These are phyloP conservation scores for Anguilla anguilla DNA, from an alignment of 2,797 vertebrate species.

Conservation along the genomic window DNA sequence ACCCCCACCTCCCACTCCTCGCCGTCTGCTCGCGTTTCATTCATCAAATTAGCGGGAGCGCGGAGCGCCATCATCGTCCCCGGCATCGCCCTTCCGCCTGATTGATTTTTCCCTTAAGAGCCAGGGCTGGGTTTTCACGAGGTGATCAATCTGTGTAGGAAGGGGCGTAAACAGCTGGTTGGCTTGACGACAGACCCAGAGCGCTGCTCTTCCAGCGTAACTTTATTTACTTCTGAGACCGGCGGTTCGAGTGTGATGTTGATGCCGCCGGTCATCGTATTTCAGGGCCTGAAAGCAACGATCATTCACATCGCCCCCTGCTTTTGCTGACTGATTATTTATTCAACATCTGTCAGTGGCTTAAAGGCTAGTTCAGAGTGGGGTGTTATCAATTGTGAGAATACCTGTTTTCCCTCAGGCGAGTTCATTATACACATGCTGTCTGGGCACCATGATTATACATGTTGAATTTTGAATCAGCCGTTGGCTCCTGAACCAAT, in stretches of 20 bases:
- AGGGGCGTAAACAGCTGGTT: background rate
- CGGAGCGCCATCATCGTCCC: conserved; percentile 15
- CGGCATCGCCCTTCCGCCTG: background rate
- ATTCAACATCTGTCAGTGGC: background rate
- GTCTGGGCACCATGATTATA: background rate
- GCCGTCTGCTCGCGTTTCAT: conserved; percentile 19
- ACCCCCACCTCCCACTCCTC: background rate
- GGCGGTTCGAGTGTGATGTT: background rate
- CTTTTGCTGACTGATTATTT: background rate
- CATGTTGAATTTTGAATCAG: background rate
- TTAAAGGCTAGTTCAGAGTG: background rate
- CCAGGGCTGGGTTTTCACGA: background rate
- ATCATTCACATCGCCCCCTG: background rate
- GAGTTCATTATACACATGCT: background rate
- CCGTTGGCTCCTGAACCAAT: background rate
- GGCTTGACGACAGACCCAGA: background rate
- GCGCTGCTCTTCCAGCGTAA: background rate
- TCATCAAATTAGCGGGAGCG: conserved; percentile 32
- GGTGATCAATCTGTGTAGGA: background rate
- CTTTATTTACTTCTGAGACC: background rate
- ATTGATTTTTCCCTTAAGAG: background rate
- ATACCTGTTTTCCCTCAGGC: background rate
- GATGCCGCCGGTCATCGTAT: background rate
- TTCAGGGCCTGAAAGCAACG: background rate
- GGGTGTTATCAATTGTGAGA: background rate